Percentiles rank a stretch among this genome's conserved stretches.
phyloP scores from a whole-genome alignment of 1,140 invertebrate species.

The Drosophila pandora region DNA sequence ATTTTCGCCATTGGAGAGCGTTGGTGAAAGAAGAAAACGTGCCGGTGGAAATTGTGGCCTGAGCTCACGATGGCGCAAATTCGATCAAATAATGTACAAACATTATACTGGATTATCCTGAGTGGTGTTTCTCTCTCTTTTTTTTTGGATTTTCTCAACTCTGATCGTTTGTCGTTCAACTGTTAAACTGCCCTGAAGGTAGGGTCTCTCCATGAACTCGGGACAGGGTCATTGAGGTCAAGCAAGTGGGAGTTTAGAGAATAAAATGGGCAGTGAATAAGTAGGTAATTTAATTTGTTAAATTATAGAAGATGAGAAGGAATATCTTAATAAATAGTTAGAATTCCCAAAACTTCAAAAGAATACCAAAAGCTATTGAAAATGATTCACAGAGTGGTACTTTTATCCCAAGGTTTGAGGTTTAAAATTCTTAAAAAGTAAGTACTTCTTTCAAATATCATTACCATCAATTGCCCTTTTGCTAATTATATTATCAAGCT shows the following conservation, averaged over 20 bases:
- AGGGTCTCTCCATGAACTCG: slow-evolving; percentile 1
- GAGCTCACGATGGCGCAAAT: slow-evolving; percentile 69
- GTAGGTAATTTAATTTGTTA: neutral
- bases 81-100: slow-evolving; percentile 75
- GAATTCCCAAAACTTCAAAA: too few species aligned
- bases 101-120: slow-evolving; percentile 60
- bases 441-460: neutral
- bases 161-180: slow-evolving; percentile 55
- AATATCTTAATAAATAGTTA: too few species aligned
- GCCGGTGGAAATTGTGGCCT: slow-evolving; percentile 52
- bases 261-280: neutral
- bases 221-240: slow-evolving; percentile 67
- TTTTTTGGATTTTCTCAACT: slow-evolving; percentile 20
- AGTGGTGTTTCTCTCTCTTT: slow-evolving; percentile 20
- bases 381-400: too few species aligned
- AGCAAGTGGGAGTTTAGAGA: slow-evolving; percentile 33
- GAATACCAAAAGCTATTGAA: neutral
- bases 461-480: neutral
- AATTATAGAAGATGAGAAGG: too few species aligned
- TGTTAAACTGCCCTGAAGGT: neutral
- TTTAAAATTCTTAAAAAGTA: neutral
- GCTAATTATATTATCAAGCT: neutral
- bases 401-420: too few species aligned
- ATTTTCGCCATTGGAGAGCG: slow-evolving; percentile 61
- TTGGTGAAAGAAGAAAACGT: slow-evolving; percentile 57